Evolutionary conservation across 2,888 invertebrate species (phyloP), one percentile per base, ranked within the genome.

Genomic region (Erebia epiphron): DNA sequence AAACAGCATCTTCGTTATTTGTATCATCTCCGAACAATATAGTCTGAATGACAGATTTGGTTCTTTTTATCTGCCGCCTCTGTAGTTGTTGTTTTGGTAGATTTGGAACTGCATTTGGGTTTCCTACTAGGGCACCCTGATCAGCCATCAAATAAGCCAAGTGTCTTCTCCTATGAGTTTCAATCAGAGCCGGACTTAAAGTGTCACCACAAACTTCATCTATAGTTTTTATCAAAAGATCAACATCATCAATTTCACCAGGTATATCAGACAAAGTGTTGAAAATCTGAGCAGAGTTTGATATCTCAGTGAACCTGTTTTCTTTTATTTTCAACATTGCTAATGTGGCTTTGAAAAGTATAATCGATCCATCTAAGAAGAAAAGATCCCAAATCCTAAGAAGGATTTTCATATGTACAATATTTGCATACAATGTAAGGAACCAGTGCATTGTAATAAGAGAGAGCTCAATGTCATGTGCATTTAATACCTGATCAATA

Each of bases 401-500:
- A 73, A 99, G 94, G 77, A 99, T 97, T 93, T 98, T 98, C 96
- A 98, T 98, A 82, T 99, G 98, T 3, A 99, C 98, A 65, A 99
- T 98, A 85, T 98, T 98, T 0, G 99, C 98, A 90, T 99, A 99
- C 41, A 99, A 89, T 2, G 99, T 99, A 66, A 99, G 94, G 89
- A 99, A 99, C 99, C 99, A 99, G 85, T 99, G 98, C 81, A 99
- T 94, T 18, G 98, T 98, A 81, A 99, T 99, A 68, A 99, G 94
- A 68, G 99, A 98, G 67, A 99, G 93, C 92, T 99, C 98, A 79
- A 98, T 97, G 82, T 98, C 99, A 90, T 99, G 98, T 82, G 98
- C 97, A 83, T 97, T 97, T 67, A 99, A 94, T n/a, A 97, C 96
- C 78, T 97, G 95, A 87, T 98, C 98, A 67, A 98, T 96, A 71